Evolutionary conservation across 2,888 invertebrate species (phyloP), one percentile per base, ranked within the genome.

Genomic region (Dexiosoma caninum): DNA sequence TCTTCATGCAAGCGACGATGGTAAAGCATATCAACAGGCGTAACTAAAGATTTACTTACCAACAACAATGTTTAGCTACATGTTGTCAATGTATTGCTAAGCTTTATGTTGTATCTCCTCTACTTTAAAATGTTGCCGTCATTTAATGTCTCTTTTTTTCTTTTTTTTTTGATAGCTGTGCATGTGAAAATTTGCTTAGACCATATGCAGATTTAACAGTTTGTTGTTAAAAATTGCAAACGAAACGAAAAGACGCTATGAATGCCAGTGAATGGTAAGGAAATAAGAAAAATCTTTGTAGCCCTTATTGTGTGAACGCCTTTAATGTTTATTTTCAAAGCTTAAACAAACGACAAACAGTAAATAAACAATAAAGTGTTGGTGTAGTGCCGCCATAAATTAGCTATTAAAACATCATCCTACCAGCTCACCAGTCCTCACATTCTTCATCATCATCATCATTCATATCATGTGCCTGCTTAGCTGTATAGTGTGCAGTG

Each of bases 121-220:
- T 10, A 16, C 7, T 49, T 27, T 62, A 44, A 71, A 35, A 23
- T 72, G 44, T n/a, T 62, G 27, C 40, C 5, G 2, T 21, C 42
- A 55, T 46, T 42, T 30, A 10, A 2, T 32, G 5, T 57, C 5
- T 49, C 21, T 4, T 32, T 7, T 0, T 4, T 23, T 35, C n/a
- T 37, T 35, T 10, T 30, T 44, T 44, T 12, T 0, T 8, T 59
- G 59, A 57, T 49, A 46, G 37, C 23, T 21, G 27, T 37, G n/a
- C 23, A 44, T 60, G 51, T 53, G n/a, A 37, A 35, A 14, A 42
- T 49, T 67, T 55, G 37, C 70, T 78, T 53, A 62, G 66, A 21
- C 40, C 60, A 80, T 69, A 62, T 70, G 67, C 32, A 60, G 67
- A 80, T 71, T 71, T 71, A 67, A 72, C 71, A 71, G 53, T 55